A percentile compares a stretch with the other conserved stretches of the same genome.
phyloP scores from a whole-genome alignment of 2,113 vertebrate species.

The Lipophrys pholis region DNA sequence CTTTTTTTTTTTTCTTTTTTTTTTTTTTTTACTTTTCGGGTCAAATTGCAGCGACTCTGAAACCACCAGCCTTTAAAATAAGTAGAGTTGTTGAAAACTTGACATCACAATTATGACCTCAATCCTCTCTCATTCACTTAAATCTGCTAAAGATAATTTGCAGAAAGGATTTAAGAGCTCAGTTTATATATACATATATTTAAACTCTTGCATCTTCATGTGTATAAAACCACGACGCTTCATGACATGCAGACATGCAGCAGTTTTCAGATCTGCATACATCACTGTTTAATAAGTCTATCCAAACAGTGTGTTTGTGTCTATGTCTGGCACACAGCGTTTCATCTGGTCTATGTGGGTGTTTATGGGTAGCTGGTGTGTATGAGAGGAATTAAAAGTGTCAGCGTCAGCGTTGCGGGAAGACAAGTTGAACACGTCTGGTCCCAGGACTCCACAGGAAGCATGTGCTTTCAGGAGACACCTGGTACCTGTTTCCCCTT shows the following conservation, averaged over 20 bases:
- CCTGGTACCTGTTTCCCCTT: slow-evolving; percentile 68
- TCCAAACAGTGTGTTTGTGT: slow-evolving; percentile 42
- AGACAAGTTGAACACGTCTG: slow-evolving; percentile 37
- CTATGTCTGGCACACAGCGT: slow-evolving; percentile 29
- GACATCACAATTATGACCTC: slow-evolving; percentile 51
- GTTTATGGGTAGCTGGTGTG: slow-evolving; percentile 27
- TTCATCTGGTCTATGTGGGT: slow-evolving; percentile 50
- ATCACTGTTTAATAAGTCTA: slow-evolving; percentile 21
- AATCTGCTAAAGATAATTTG: neutral
- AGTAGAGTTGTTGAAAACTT: slow-evolving; percentile 69
- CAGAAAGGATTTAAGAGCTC: slow-evolving; percentile 1
- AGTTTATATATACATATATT: neutral
- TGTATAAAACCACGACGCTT: neutral
- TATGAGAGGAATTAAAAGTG: slow-evolving; percentile 32
- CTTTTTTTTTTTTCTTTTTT: slow-evolving; percentile 25
- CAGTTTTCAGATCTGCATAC: slow-evolving; percentile 23
- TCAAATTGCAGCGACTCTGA: slow-evolving; percentile 73
- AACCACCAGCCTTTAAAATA: slow-evolving; percentile 60
- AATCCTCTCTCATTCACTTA: slow-evolving; percentile 27
- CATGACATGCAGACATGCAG: no score
- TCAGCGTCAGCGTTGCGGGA: slow-evolving; percentile 36
- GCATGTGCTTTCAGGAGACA: slow-evolving; percentile 54
- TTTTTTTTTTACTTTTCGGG: slow-evolving; percentile 13
- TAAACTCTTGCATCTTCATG: neutral
- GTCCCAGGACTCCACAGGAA: slow-evolving; percentile 52